Conservation (phyloP, 2,797 vertebrate species). For the Hydrolagus colliei region DNA sequence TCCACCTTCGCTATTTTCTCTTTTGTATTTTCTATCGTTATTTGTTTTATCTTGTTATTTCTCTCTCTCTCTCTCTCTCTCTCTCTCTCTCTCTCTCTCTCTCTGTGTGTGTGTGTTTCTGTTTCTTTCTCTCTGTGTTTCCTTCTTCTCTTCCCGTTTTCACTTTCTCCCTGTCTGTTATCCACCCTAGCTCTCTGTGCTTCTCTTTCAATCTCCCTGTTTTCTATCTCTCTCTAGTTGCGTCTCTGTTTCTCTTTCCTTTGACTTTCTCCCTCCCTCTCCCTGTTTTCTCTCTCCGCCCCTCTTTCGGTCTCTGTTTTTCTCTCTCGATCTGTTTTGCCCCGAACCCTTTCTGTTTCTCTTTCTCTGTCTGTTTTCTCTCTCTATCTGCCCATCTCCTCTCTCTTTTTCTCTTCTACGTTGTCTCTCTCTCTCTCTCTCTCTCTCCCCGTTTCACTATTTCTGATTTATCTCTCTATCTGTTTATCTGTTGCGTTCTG, state of each 20-base stretch:
- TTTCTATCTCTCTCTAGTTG: too few species aligned
- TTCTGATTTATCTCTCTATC: neutral
- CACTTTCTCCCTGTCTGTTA: neutral
- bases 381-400: neutral
- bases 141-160: neutral
- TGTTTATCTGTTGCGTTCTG: too few species aligned
- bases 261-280: too few species aligned
- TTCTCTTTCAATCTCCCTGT: too few species aligned
- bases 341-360: neutral
- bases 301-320: too few species aligned
- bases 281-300: too few species aligned
- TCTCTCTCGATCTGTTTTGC: too few species aligned
- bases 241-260: too few species aligned
- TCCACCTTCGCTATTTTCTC: neutral
- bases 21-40: neutral
- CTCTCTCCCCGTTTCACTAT: neutral
- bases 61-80: neutral
- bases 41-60: too few species aligned
- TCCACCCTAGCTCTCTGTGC: too few species aligned
- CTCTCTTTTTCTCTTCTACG: neutral
- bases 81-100: neutral
- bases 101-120: too few species aligned
- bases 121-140: neutral
- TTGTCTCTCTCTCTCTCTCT: neutral
- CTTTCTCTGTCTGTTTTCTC: too few species aligned